Evolutionary conservation across 2,888 invertebrate genomes (phyloP).

Genomic region (Drosophila phalerata): DNA sequence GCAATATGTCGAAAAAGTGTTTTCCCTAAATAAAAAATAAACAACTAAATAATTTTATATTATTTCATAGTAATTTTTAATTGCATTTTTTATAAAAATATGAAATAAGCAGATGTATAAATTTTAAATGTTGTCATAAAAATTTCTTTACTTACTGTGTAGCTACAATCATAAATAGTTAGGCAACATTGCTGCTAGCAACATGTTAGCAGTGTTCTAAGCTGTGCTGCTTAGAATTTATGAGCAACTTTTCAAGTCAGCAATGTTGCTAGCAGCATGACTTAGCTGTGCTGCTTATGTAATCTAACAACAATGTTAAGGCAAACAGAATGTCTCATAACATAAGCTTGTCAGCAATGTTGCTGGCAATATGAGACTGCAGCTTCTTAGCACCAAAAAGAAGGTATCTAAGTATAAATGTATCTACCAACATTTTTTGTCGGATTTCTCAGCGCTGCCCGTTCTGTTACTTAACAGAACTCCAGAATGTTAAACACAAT

Average conservation of each 20-base stretch:
- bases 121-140: too few species aligned
- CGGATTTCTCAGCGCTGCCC: background rate
- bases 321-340: background rate
- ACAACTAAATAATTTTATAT: too few species aligned
- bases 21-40: too few species aligned
- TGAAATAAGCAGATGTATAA: too few species aligned
- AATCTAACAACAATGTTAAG: background rate
- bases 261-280: background rate
- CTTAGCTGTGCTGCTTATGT: background rate
- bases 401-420: too few species aligned
- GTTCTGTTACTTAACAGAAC: background rate
- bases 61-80: too few species aligned
- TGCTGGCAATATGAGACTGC: background rate
- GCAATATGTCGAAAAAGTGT: too few species aligned
- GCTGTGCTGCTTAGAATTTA: slow-evolving; percentile 13
- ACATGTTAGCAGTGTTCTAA: slow-evolving; percentile 1
- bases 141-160: background rate
- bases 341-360: background rate
- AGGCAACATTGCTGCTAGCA: slow-evolving; percentile 26
- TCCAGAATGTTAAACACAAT: background rate
- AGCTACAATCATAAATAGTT: background rate
- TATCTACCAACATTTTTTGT: too few species aligned
- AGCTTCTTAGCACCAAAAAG: too few species aligned
- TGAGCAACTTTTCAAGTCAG: background rate
- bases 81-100: too few species aligned